These are phyloP conservation scores for Metallyticus violacea DNA, from an alignment of 2,888 invertebrate species.

Conservation along the genomic window DNA sequence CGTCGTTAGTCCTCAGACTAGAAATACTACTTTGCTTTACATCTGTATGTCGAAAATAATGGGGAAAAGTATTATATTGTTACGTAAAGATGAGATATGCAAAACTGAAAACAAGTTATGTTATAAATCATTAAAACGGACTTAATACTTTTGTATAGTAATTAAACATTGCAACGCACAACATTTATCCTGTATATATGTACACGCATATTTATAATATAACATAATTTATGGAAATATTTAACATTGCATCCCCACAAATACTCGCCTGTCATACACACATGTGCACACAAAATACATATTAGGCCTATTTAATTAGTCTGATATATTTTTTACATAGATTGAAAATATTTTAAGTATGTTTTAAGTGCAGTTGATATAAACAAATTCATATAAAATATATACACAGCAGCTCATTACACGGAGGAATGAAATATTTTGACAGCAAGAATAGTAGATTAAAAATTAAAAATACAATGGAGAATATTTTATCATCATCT, in stretches of 20 bases:
- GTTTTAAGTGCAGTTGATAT: neutral
- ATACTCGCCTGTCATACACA: neutral
- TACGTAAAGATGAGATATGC: neutral
- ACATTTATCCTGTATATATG: neutral
- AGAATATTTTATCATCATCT: neutral
- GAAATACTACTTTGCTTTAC: no score
- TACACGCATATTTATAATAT: neutral
- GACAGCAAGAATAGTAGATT: neutral
- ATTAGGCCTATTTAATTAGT: neutral
- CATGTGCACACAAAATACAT: neutral
- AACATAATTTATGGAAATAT: neutral
- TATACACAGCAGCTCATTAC: neutral
- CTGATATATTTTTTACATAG: neutral
- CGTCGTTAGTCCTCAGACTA: no score
- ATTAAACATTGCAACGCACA: neutral
- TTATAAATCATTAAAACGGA: no score
- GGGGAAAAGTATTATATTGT: no score
- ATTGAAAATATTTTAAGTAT: neutral
- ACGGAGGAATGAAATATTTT: neutral
- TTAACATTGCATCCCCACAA: neutral
- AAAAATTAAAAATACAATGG: neutral
- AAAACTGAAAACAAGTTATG: neutral
- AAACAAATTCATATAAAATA: neutral
- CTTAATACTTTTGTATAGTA: neutral
- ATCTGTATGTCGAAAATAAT: no score